phyloP scores from a whole-genome alignment of 2,888 invertebrate species.

The Mayetiola destructor region DNA sequence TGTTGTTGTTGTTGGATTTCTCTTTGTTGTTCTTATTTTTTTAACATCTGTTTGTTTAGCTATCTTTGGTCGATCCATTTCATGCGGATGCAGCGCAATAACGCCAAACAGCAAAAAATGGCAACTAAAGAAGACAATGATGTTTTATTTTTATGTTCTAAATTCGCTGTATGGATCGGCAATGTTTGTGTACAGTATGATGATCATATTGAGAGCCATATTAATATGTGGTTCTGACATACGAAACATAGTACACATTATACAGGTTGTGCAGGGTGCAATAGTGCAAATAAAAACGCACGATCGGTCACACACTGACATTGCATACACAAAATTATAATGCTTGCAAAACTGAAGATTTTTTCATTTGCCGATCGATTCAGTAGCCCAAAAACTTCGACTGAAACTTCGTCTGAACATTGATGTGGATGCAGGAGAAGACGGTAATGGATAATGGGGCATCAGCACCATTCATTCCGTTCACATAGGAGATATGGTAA shows the following conservation, averaged over 20 bases:
- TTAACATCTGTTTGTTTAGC: too few relatives aligned
- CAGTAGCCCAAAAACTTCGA: too few relatives aligned
- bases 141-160: not conserved
- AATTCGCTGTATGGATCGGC: not conserved
- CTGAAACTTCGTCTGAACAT: too few relatives aligned
- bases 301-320: slow-evolving; percentile 5
- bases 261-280: not conserved
- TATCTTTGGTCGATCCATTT: too few relatives aligned
- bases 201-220: not conserved
- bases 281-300: slow-evolving; percentile 2
- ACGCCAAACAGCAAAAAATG: too few relatives aligned
- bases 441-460: not conserved
- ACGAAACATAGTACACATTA: not conserved
- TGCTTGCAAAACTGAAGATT: not conserved
- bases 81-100: too few relatives aligned
- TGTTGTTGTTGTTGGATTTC: too few relatives aligned
- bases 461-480: not conserved
- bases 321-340: not conserved
- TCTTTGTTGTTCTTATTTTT: too few relatives aligned
- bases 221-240: not conserved
- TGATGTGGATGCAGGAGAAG: not conserved
- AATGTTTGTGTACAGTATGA: not conserved
- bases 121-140: too few relatives aligned
- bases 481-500: not conserved
- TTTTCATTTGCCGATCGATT: too few relatives aligned